phyloP scores from a whole-genome alignment of 2,888 invertebrate genomes.

The Yponomeuta plumbellus region DNA sequence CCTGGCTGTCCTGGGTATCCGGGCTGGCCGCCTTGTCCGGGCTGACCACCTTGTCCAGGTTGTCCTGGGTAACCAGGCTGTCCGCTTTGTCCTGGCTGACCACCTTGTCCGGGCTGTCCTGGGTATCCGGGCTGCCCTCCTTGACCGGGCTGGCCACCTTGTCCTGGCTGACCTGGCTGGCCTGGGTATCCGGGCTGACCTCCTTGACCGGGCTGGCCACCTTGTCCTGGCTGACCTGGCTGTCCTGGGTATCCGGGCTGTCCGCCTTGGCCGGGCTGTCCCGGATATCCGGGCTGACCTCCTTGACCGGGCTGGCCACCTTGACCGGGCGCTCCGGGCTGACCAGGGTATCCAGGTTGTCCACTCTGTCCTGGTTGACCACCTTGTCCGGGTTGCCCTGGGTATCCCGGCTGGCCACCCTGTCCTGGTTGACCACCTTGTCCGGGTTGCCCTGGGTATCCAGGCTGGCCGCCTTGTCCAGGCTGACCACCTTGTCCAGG shows the following conservation, averaged over 20 bases:
- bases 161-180: slow-evolving; percentile 12
- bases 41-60: slow-evolving; percentile 15
- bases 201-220: slow-evolving; percentile 13
- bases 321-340: slow-evolving; percentile 46
- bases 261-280: slow-evolving; percentile 30
- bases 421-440: slow-evolving; percentile 26
- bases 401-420: slow-evolving; percentile 31
- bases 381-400: slow-evolving; percentile 29
- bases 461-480: slow-evolving; percentile 24
- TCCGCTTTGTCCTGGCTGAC: slow-evolving; percentile 19
- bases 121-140: slow-evolving; percentile 16
- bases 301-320: slow-evolving; percentile 30
- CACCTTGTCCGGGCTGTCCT: slow-evolving; percentile 17
- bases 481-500: slow-evolving; percentile 29
- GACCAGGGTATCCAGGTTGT: slow-evolving; percentile 48
- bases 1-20: slow-evolving; percentile 12
- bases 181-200: slow-evolving; percentile 20
- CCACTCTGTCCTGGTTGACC: slow-evolving; percentile 61
- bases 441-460: slow-evolving; percentile 24
- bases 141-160: slow-evolving; percentile 6
- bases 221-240: slow-evolving; percentile 17
- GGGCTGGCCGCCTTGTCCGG: slow-evolving; percentile 20
- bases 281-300: slow-evolving; percentile 39
- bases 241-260: slow-evolving; percentile 24
- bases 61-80: slow-evolving; percentile 9